phyloP scores from a whole-genome alignment of 2,888 invertebrate genomes.

The Gonocerus acuteangulatus region DNA sequence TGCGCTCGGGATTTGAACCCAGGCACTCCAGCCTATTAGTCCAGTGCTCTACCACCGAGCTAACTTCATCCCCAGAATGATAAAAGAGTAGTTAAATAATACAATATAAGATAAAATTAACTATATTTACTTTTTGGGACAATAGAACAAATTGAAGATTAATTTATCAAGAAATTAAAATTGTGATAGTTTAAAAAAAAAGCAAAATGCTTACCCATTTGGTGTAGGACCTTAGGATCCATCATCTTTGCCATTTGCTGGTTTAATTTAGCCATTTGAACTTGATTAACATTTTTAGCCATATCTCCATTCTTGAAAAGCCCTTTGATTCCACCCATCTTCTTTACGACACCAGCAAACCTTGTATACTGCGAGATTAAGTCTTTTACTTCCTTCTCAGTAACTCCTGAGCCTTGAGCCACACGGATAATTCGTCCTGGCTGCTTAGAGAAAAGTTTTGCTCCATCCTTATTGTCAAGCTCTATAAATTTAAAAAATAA shows the following conservation, averaged over 20 bases:
- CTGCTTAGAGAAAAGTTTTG: conserved; percentile 91
- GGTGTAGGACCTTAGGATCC: conserved; percentile 95
- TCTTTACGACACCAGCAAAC: conserved; percentile 98
- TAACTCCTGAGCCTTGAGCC: conserved; percentile 87
- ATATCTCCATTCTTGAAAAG: conserved; percentile 98
- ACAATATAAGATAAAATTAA: no score
- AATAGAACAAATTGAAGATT: no score
- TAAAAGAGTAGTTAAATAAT: no score
- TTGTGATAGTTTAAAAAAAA: no score
- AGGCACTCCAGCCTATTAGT: no score
- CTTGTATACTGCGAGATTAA: conserved; percentile 96
- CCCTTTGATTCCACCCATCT: conserved; percentile 99
- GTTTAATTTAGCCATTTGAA: conserved; percentile 97
- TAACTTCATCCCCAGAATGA: no score
- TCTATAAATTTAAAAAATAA: conserved; percentile 54
- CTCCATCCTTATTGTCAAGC: conserved; percentile 90
- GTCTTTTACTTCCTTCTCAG: conserved; percentile 94
- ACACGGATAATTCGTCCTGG: conserved; percentile 72
- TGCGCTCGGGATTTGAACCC: no score
- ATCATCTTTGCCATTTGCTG: conserved; percentile 99
- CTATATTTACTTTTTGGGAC: no score
- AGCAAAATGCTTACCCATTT: conserved; percentile 59
- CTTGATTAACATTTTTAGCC: conserved; percentile 96
- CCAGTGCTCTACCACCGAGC: no score
- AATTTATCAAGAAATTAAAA: no score